These are phyloP conservation scores for Spilogale gracilis DNA, from an alignment of 2,113 vertebrate species.

Conservation along the genomic window DNA sequence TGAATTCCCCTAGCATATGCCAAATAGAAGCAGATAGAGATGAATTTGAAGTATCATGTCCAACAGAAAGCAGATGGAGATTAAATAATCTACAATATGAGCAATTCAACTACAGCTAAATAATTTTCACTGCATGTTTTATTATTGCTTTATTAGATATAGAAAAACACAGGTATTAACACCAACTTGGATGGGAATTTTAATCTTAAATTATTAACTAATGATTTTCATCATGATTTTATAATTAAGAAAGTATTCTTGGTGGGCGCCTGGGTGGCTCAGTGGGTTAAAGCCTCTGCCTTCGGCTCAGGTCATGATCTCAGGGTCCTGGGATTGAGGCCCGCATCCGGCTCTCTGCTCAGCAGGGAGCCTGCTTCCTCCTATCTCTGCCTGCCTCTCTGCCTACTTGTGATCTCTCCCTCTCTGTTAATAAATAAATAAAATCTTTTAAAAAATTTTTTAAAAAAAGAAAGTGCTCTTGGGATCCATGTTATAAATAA, in stretches of 20 bases:
- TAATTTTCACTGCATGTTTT: not conserved
- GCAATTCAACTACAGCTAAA: not conserved
- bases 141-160: not conserved
- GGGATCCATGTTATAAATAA: not conserved
- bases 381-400: no score
- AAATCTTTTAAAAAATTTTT: no score
- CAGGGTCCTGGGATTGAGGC: no score
- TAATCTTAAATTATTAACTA: not conserved
- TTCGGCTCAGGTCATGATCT: no score
- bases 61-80: not conserved
- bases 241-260: not conserved
- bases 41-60: not conserved
- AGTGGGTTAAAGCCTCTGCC: no score
- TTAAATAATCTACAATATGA: not conserved
- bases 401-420: no score
- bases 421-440: no score
- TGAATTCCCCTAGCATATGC: slow-evolving; percentile 2
- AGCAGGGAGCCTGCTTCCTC: no score
- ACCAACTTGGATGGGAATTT: not conserved
- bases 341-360: no score
- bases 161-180: not conserved
- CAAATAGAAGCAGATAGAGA: not conserved
- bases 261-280: no score
- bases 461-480: not conserved
- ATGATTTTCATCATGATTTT: not conserved